Base-by-base conservation (phyloP, 2,113 vertebrate genomes). In the Psittacus erithacus region DNA sequence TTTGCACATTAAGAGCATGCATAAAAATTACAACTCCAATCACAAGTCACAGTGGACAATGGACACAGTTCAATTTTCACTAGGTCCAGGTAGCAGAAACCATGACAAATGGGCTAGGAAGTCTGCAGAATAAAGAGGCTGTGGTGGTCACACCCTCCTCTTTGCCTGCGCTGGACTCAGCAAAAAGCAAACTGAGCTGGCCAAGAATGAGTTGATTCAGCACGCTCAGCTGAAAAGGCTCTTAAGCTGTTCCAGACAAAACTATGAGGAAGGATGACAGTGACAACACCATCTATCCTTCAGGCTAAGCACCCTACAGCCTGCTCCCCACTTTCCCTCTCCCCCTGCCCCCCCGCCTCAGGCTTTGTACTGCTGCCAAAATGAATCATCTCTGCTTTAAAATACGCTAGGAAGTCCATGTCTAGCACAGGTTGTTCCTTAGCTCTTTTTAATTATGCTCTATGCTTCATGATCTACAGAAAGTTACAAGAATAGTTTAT, bases 201-300 rank as follows among this genome's bases (percentile, higher is more conserved):
- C 95, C 92, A 96, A 95, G 78, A 94, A 95, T 93, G 82, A 92
- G 94, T 94, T 95, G 96, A 97, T 94, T 97, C 95, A 97, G 95
- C 95, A 88, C 71, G 91, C 86, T 86, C 68, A 86, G 82, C 96
- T 97, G 95, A 89, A 96, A 94, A 95, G 89, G 86, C 93, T 95
- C 96, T 95, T 95, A 95, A 95, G 81, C 95, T 95, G 69, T 93
- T 95, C 92, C 90, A 95, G 95, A 90, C 90, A 94, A 82, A 97
- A 93, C 94, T 95, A 77, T 94, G 96, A 96, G 92, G 96, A 97
- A 97, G 76, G 91, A 92, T 86, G 94, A 95, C 86, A 96, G 82
- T 0, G 69, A 92, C 95, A 95, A 67, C 92, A 88, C 25, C 38
- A 67, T 91, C 81, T 89, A 91, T 90, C 94, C 94, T 96, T 94